A percentile compares a stretch with the other conserved stretches of the same genome.
These are phyloP conservation scores for Microplitis demolitor DNA, from an alignment of 1,140 invertebrate genomes.

Conservation along the genomic window DNA sequence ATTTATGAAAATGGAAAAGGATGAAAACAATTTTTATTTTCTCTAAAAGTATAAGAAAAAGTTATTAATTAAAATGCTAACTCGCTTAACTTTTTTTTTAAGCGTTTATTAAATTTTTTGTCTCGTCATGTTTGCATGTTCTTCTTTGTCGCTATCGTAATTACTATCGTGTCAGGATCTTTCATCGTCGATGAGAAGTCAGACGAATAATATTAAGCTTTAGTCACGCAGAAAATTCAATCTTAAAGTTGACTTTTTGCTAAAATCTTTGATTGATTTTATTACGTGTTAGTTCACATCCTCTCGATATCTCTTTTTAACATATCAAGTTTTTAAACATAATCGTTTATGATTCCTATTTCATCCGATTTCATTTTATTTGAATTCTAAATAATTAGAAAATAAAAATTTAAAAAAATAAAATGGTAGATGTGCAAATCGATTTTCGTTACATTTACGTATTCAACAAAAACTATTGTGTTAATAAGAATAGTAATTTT, in stretches of 20 bases:
- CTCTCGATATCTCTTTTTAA: not conserved
- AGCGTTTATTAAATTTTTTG: constrained; percentile 7
- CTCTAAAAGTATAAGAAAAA: not conserved
- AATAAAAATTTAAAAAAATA: too few species aligned
- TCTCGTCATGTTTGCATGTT: not conserved
- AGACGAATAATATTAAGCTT: not conserved
- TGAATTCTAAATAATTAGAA: not conserved
- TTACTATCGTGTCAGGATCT: not conserved
- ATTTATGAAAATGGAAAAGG: too few species aligned
- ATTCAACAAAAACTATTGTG: too few species aligned
- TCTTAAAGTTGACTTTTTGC: not conserved
- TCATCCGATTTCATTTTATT: not conserved
- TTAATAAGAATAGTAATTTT: too few species aligned
- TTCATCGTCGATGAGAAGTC: not conserved
- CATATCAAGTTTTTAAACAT: not conserved
- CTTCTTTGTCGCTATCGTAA: not conserved
- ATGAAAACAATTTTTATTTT: too few species aligned
- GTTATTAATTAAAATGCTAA: not conserved
- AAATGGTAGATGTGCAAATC: too few species aligned
- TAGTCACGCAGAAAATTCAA: not conserved
- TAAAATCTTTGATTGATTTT: not conserved
- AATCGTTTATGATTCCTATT: not conserved
- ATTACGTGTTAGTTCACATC: not conserved
- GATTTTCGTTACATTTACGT: too few species aligned
- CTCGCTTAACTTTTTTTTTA: not conserved